Base-by-base conservation (phyloP, 2,113 vertebrate species). In the Edolisoma coerulescens region DNA sequence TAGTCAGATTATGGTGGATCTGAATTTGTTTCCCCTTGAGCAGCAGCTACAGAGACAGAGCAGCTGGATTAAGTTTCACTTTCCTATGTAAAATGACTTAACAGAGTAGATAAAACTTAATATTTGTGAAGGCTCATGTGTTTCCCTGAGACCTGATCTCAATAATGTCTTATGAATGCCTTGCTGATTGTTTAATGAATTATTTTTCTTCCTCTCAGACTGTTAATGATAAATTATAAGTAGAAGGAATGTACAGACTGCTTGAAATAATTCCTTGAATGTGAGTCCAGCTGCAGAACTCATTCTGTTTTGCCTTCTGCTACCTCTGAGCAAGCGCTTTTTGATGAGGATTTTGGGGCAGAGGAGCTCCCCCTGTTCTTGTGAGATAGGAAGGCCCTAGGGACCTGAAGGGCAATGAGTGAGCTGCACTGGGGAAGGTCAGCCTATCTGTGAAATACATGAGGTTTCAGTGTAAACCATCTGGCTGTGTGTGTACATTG, bases 31-130 rank as follows among this genome's bases (percentile, higher is more conserved):
- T 96, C 73, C 89, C 86, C 89, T 93, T 93, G 73, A 95, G 92
- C 89, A 92, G 67, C 45, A 90, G 73, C 73, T 90, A 87, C 52
- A 71, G 82, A 91, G 78, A 90, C 76, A 88, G 91, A 96, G 82
- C 54, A 88, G 90, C 30, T 67, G 77, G 90, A 96, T 97, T 96
- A 96, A 90, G 67, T 94, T 93, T 92, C 90, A 71, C 49, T 88
- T 91, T 96, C 47, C 64, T 91, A 84, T 92, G 93, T 77, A 96
- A 96, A 97, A 96, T 89, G 35, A 96, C 85, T 97, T 95, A 96
- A 96, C 79, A 80, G 70, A 67, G 47, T 84, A 96, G 95, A 96
- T 96, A 95, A 96, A 96, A 91, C 73, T 84, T 88, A 95, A 94
- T 94, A 95, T 94, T 95, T 95, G 61, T 91, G 90, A 96, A 96